Evolutionary conservation across 1,140 invertebrate genomes (phyloP).

Genomic region (Glossosoma conforme): DNA sequence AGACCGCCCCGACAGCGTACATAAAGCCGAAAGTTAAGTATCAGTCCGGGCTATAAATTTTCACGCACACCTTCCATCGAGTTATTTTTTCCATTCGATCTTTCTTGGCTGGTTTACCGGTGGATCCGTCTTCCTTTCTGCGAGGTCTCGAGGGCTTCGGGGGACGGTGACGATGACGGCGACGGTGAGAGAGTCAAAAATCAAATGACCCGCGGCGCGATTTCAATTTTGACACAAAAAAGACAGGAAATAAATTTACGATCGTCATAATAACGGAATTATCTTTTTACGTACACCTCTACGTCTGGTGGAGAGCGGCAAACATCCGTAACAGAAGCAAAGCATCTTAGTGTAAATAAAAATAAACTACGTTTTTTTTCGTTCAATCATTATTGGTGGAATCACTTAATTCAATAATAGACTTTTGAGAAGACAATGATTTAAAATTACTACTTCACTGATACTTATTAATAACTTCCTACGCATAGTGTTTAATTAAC

Average conservation of each 20-base stretch:
- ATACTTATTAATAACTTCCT: too few relatives aligned
- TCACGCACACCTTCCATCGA: slow-evolving; percentile 16
- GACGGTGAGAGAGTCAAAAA: too few relatives aligned
- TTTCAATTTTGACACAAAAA: slow-evolving; percentile 22
- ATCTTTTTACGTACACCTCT: slow-evolving; percentile 21
- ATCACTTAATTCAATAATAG: too few relatives aligned
- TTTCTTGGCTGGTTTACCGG: background rate
- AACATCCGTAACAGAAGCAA: too few relatives aligned
- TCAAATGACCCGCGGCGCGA: slow-evolving; percentile 21
- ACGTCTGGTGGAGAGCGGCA: too few relatives aligned
- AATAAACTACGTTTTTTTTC: too few relatives aligned
- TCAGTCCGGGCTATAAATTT: slow-evolving; percentile 23
- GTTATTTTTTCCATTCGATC: slow-evolving; percentile 1
- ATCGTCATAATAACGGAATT: slow-evolving; percentile 22
- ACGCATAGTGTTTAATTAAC: too few relatives aligned
- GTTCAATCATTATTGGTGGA: too few relatives aligned
- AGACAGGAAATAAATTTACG: slow-evolving; percentile 24
- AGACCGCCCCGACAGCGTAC: slow-evolving; percentile 14
- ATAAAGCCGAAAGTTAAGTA: slow-evolving; percentile 22
- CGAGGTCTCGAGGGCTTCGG: background rate
- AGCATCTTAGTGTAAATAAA: too few relatives aligned
- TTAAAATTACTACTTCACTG: too few relatives aligned
- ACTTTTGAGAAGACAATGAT: too few relatives aligned
- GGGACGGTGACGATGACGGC: too few relatives aligned
- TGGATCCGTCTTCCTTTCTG: slow-evolving; percentile 4